phyloP scores from a whole-genome alignment of 1,140 invertebrate genomes.

The Platyscapa corneri region DNA sequence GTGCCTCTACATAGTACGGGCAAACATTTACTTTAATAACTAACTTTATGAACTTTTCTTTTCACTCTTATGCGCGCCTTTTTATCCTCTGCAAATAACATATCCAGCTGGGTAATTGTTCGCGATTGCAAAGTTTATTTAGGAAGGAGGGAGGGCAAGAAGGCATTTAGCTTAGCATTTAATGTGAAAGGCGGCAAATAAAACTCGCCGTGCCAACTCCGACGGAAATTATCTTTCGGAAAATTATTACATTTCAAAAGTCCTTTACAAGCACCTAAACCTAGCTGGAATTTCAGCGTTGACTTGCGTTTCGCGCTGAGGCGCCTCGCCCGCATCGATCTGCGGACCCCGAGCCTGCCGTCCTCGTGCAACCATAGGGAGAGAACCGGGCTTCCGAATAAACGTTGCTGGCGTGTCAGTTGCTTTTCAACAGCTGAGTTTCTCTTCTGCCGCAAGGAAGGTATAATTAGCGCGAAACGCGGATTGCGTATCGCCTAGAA shows the following conservation, averaged over 20 bases:
- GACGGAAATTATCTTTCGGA: neutral
- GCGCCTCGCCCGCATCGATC: neutral
- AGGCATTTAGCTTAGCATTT: neutral
- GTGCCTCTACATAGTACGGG: neutral
- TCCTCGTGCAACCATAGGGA: neutral
- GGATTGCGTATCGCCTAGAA: no score
- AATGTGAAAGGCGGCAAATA: neutral
- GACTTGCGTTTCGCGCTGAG: neutral
- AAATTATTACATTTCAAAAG: neutral
- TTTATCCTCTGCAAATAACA: neutral
- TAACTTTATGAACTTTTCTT: conserved; percentile 10
- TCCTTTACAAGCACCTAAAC: neutral
- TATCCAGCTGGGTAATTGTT: neutral
- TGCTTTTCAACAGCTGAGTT: no score
- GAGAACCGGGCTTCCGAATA: neutral
- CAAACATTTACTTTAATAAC: neutral
- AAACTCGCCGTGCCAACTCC: no score
- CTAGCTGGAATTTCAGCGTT: neutral
- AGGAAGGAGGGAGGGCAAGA: neutral
- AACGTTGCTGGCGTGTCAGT: neutral
- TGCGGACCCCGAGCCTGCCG: neutral
- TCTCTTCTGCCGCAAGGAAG: neutral
- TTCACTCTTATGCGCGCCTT: neutral
- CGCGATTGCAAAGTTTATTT: conserved; percentile 10
- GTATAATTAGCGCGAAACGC: neutral